These are phyloP conservation scores for Enteromius radiatus DNA, from an alignment of 2,797 vertebrate genomes.

Conservation along the genomic window DNA sequence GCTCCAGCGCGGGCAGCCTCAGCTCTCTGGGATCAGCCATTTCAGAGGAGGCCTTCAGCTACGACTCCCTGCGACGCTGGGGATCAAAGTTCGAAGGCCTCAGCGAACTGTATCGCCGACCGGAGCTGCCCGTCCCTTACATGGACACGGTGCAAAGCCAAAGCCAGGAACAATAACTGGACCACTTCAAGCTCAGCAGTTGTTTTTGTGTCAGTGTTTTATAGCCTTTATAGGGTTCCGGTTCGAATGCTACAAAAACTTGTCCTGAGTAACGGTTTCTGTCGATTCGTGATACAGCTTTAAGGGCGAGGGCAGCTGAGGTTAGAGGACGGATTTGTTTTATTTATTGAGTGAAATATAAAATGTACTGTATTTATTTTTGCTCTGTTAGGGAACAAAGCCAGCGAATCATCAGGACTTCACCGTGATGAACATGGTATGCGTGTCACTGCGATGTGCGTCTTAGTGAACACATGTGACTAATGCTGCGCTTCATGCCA, in stretches of 20 bases:
- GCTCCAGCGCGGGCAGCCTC: conserved; percentile 81
- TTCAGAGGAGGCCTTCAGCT: conserved; percentile 72
- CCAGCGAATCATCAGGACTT: conserved; percentile 44
- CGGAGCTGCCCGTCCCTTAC: conserved; percentile 69
- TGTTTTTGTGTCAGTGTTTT: conserved; percentile 32
- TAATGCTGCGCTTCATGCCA: conserved; percentile 15
- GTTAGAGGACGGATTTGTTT: conserved; percentile 35
- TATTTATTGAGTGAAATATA: conserved; percentile 65
- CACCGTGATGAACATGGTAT: conserved; percentile 2
- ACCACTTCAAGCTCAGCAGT: not conserved
- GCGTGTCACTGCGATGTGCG: not conserved
- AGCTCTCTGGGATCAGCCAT: conserved; percentile 81
- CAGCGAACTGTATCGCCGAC: conserved; percentile 78
- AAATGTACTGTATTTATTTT: conserved; percentile 65
- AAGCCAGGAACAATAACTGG: conserved; percentile 63
- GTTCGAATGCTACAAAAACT: conserved; percentile 16
- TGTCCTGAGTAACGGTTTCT: conserved; percentile 20
- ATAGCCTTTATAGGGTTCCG: conserved; percentile 24
- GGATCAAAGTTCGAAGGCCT: conserved; percentile 84
- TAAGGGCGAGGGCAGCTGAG: conserved; percentile 48
- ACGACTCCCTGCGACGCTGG: conserved; percentile 78
- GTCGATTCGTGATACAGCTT: conserved; percentile 55
- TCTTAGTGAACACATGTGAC: not conserved
- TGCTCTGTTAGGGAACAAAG: conserved; percentile 56
- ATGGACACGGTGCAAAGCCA: conserved; percentile 63